Percentiles rank a stretch among this genome's conserved stretches.
Evolutionary conservation across 2,113 vertebrate genomes (phyloP).

Genomic region (Esox niger): DNA sequence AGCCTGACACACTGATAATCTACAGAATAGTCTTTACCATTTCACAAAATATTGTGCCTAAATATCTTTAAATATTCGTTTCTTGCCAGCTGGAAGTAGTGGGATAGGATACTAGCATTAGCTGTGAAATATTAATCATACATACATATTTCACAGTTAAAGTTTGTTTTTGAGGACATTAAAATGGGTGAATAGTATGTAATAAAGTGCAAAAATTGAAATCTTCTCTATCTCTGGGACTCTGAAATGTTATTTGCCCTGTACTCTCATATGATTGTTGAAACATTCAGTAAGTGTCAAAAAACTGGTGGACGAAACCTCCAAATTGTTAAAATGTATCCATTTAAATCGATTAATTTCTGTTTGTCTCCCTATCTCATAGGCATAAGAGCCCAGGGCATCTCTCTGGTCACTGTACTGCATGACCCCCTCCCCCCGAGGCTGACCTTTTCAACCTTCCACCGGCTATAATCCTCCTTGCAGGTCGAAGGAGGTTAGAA

Average conservation of each 20-base stretch:
- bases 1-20: too few relatives aligned
- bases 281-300: not conserved
- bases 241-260: not conserved
- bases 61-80: too few relatives aligned
- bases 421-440: not conserved
- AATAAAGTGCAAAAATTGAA: not conserved
- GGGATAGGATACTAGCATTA: too few relatives aligned
- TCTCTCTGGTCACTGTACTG: not conserved
- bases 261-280: not conserved
- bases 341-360: not conserved
- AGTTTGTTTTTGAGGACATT: too few relatives aligned
- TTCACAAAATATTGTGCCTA: too few relatives aligned
- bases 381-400: not conserved
- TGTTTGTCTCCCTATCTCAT: not conserved
- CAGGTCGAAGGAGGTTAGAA: constrained; percentile 18
- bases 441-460: constrained; percentile 13
- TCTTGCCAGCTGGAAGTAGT: too few relatives aligned
- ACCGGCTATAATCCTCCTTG: constrained; percentile 21
- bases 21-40: too few relatives aligned
- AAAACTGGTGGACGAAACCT: not conserved
- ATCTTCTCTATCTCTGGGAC: not conserved
- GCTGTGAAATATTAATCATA: too few relatives aligned
- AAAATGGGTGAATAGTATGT: not conserved
- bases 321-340: not conserved
- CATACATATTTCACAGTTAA: too few relatives aligned